These are phyloP conservation scores for Heliconius cydno DNA, from an alignment of 2,888 invertebrate genomes.

Conservation along the genomic window DNA sequence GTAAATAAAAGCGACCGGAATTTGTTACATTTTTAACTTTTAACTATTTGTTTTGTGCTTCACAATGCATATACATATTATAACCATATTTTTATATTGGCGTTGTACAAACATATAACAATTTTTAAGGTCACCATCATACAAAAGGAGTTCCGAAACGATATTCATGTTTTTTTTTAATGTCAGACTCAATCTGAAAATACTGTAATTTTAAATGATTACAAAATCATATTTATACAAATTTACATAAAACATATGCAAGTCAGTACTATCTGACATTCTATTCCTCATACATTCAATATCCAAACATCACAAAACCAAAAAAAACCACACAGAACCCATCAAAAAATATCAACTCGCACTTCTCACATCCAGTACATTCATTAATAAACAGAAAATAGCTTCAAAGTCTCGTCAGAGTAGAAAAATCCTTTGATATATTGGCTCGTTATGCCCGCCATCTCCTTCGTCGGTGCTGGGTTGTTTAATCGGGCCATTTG, in stretches of 20 bases:
- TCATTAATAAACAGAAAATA: slow-evolving; percentile 67
- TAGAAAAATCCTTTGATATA: slow-evolving; percentile 81
- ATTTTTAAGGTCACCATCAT: no score
- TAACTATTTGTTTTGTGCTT: no score
- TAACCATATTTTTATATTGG: no score
- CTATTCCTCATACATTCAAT: background rate
- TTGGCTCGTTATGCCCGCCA: slow-evolving; percentile 80
- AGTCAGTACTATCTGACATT: no score
- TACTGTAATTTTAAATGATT: no score
- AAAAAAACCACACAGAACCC: background rate
- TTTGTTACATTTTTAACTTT: background rate
- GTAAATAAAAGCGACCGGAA: background rate
- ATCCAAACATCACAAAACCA: background rate
- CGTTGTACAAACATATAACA: no score
- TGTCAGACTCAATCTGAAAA: no score
- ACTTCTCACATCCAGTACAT: slow-evolving; percentile 31
- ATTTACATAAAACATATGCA: no score
- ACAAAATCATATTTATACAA: no score
- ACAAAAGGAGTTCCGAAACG: no score
- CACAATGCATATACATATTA: no score
- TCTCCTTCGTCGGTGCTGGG: slow-evolving; percentile 73
- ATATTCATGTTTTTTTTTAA: no score
- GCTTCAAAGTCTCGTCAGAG: slow-evolving; percentile 65
- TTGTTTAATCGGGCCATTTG: slow-evolving; percentile 81
- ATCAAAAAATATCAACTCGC: background rate